Evolutionary conservation across 2,797 vertebrate genomes (phyloP), one percentile per base, ranked within the genome.

Genomic region (Sebastes cheni): DNA sequence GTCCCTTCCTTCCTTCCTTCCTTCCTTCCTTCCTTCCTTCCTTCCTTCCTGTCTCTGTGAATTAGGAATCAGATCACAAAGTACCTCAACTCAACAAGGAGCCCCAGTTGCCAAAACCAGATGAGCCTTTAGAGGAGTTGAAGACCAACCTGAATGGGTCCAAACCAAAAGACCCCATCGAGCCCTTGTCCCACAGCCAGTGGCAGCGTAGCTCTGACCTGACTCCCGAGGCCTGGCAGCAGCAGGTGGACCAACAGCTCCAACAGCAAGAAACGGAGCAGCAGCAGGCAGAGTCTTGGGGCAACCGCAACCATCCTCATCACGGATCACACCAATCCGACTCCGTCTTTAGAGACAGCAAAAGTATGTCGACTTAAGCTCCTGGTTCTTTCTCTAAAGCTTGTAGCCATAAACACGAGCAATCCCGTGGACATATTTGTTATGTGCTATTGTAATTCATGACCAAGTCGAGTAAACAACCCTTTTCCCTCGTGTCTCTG

Each of bases 221-320:
- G 59, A 96, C 96, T 9, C 96, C 96, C 1, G 96, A 97, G 88
- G 95, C 95, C 12, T 96, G 96, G 96, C 95, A 96, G 86, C 95
- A 96, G 91, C 95, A 96, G 87, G 93, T 96, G 39, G 96, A 96
- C 89, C 95, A 94, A 62, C 95, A 94, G 86, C 93, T 94, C 59
- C 91, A 94, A 58, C 93, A 95, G 82, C 93, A 95, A 77, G 93
- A 95, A 60, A 72, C 72, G 0, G 93, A 95, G 67, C 91, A 54
- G 50, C 50, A 87, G 67, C 90, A 90, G 70, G 71, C 87, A 5
- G 96, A 96, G 67, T 87, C 95, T 5, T 92, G 91, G 92, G 84
- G 79, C 79, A 90, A 81, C 72, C 90, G 86, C 67, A 92, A 81
- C 87, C 80, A 68, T 25, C 81, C 89, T 52, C 91, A 86, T 18